Base-by-base conservation (phyloP, 2,888 invertebrate genomes). In the Coenonympha glycerion region DNA sequence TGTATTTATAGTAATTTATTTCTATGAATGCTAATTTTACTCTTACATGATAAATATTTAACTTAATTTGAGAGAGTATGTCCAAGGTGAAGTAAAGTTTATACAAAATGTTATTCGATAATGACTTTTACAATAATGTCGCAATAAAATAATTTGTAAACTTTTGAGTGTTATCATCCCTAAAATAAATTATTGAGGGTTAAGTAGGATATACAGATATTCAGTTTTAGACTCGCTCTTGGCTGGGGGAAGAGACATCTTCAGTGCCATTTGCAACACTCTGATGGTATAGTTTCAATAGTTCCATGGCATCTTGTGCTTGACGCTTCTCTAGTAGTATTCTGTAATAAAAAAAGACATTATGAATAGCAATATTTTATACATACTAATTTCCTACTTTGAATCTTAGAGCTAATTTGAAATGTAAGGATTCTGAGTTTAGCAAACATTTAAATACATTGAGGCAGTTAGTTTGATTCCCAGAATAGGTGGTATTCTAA, bases 261-360 rank as follows among this genome's bases (percentile, higher is more conserved):
- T 87, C 88, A 6, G 76, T 61, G n/a, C 87, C 87, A 61, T 88
- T 88, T 24, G 88, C 63, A 34, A 87, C 87, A 76, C 88, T 87
- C 59, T 88, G 87, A 68, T 89, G 91, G 68, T 92, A 93, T 62
- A 95, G 80, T 79, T 94, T 93, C 69, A 95, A 85, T 71, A 95
- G 87, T 80, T 94, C 94, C 91, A 95, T 91, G 44, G 95, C 94
- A 85, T 95, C 95, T 80, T 94, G 93, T 40, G 95, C 95, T 82
- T 94, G 94, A 57, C 95, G 90, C 78, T 95, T 95, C 71, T 95
- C 95, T 66, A 92, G 90, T 63, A 95, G 83, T 76, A 91, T 90
- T 73, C 92, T 91, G 79, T 56, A 82, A 57, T 31, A 47, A 56
- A 49, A 41, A 33, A 24, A 3, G 8, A 15, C n/a, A n/a, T n/a